Percentiles rank a stretch among this genome's conserved stretches.
Conservation (phyloP, 2,113 vertebrate genomes). For the Zapus hudsonius region DNA sequence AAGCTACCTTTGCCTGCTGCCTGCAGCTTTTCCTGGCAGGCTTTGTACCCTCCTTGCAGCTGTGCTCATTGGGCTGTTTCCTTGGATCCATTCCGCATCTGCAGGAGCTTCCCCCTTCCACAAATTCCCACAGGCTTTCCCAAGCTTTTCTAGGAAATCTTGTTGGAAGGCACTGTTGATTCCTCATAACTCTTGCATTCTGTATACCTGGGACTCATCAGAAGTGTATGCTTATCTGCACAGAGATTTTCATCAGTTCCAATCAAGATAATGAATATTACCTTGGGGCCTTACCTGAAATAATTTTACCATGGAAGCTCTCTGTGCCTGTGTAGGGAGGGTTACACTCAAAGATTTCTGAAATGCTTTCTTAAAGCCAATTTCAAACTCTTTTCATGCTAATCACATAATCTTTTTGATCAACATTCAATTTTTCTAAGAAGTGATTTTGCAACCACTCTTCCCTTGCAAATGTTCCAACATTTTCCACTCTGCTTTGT, state of each 20-base stretch:
- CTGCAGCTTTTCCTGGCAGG: not conserved
- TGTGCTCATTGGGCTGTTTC: not conserved
- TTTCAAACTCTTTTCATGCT: not conserved
- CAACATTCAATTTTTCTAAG: not conserved
- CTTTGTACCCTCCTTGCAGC: not conserved
- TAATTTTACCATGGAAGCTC: not conserved
- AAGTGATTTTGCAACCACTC: not conserved
- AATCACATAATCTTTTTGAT: not conserved
- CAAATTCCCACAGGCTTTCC: not conserved
- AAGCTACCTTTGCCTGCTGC: not conserved
- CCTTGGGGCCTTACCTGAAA: not conserved
- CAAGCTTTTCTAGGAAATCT: not conserved
- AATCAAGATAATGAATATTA: not conserved
- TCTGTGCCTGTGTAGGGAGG: not conserved
- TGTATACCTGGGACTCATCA: too few relatives aligned
- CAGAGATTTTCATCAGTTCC: not conserved
- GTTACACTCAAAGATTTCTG: too few relatives aligned
- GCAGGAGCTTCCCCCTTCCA: accelerated
- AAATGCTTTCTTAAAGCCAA: not conserved
- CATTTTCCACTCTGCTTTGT: not conserved
- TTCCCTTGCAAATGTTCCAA: not conserved
- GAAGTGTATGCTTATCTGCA: too few relatives aligned
- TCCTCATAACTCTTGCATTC: too few relatives aligned
- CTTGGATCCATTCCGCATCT: not conserved
- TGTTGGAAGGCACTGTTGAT: too few relatives aligned